phyloP scores from a whole-genome alignment of 2,113 vertebrate genomes.

The Salminus brasiliensis region DNA sequence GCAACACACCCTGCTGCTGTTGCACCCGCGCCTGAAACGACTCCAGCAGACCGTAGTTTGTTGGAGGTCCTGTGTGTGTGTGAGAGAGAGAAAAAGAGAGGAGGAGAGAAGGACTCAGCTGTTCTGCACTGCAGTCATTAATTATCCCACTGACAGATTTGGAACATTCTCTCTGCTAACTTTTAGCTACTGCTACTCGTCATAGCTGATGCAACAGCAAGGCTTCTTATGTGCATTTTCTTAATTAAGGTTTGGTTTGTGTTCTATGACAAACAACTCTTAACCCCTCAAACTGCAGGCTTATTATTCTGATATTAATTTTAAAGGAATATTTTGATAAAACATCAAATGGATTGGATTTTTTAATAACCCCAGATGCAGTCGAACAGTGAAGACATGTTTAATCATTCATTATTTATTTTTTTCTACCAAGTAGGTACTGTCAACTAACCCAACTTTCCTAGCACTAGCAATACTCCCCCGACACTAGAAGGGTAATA shows the following conservation, averaged over 20 bases:
- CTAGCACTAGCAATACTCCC: too few species aligned
- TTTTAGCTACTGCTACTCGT: conserved; percentile 6
- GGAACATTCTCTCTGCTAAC: conserved; percentile 38
- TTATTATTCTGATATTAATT: too few species aligned
- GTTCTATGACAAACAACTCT: neutral
- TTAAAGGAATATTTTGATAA: too few species aligned
- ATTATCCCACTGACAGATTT: conserved; percentile 64
- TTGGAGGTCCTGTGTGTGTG: conserved; percentile 72
- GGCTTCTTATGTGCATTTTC: neutral
- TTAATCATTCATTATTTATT: too few species aligned
- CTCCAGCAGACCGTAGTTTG: conserved; percentile 72
- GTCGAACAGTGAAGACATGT: too few species aligned
- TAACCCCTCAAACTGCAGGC: neutral
- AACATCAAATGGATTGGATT: too few species aligned
- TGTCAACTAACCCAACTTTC: too few species aligned
- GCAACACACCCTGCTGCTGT: conserved; percentile 26
- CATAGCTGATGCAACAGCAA: neutral
- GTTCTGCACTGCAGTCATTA: conserved; percentile 58
- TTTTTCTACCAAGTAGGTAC: too few species aligned
- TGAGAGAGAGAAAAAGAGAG: neutral
- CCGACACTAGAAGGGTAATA: too few species aligned
- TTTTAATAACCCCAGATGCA: too few species aligned
- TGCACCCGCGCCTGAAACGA: conserved; percentile 62
- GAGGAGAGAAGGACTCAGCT: conserved; percentile 42
- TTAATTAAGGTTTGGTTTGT: neutral